Percentiles rank a stretch among this genome's conserved stretches.
phyloP scores from a whole-genome alignment of 1,140 invertebrate species.

The Octopus sinensis region DNA sequence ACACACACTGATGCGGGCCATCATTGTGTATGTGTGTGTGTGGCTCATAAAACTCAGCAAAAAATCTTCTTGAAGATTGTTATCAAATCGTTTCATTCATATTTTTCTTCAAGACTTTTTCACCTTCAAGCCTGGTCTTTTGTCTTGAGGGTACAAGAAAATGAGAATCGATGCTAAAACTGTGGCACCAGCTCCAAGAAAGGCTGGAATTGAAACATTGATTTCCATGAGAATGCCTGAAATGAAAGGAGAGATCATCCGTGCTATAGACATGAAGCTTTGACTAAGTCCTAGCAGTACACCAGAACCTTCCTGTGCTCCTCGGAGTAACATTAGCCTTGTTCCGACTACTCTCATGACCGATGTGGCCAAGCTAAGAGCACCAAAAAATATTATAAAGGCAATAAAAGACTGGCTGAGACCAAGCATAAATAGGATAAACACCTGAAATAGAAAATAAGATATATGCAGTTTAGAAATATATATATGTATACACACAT shows the following conservation, averaged over 20 bases:
- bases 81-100: too few relatives aligned
- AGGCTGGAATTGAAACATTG: conserved; percentile 34
- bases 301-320: conserved; percentile 37
- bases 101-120: background rate
- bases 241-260: conserved; percentile 55
- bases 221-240: conserved; percentile 47
- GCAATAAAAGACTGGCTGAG: conserved; percentile 27
- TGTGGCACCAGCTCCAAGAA: conserved; percentile 34
- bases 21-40: too few relatives aligned
- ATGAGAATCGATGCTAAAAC: conserved; percentile 33
- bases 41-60: too few relatives aligned
- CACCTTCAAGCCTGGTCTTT: background rate
- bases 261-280: conserved; percentile 51
- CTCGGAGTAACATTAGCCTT: conserved; percentile 45
- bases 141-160: conserved; percentile 31
- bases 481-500: too few relatives aligned
- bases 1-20: too few relatives aligned
- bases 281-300: conserved; percentile 52
- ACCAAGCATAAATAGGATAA: conserved; percentile 35
- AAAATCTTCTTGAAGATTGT: too few relatives aligned
- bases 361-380: conserved; percentile 50
- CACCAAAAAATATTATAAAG: conserved; percentile 41
- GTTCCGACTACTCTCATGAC: conserved; percentile 46
- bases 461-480: too few relatives aligned
- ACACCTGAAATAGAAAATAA: conserved; percentile 17